Evolutionary conservation across 2,113 vertebrate species (phyloP), one percentile per base, ranked within the genome.

Genomic region (Semnopithecus entellus): DNA sequence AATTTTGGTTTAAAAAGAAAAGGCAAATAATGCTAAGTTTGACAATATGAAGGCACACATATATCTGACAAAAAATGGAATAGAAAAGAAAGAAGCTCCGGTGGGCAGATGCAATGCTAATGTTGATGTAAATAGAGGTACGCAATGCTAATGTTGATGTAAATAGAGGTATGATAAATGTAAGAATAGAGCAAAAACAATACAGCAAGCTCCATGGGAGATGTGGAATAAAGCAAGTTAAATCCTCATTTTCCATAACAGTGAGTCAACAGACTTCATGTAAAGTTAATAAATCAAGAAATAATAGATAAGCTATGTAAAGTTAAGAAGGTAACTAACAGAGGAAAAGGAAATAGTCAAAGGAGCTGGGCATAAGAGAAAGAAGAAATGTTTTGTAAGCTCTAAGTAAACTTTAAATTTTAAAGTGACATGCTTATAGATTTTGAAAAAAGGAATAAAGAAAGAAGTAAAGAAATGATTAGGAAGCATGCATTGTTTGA

Each of bases 231-330:
- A 86, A 89, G 57, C 85, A 64, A 96, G 48, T 81, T 93, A 90
- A 95, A 92, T 38, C 4, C 40, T 90, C 50, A 81, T 90, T 25
- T 85, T 96, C 88, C 40, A 78, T 70, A 90, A 88, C 18, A 87
- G 52, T 45, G 52, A 81, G 55, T 90, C 43, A 64, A 90, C 50
- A 88, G 75, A 57, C 81, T 73, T 90, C 45, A 52, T 64, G 81
- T 81, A 48, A 95, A 94, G n/a, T 88, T 82, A 90, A 70, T 91
- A 96, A 95, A 81, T 92, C 85, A 94, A 95, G 66, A 90, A 97
- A 88, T 61, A 85, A 85, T 89, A 80, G 32, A 27, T 61, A 45
- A 40, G 25, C 45, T 96, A 23, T 86, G 27, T 79, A 81, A 96
- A 96, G 45, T 43, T 90, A 94, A 76, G 50, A 25, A 66, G 92